Evolutionary conservation across 1,140 invertebrate species (phyloP).

Genomic region (Dysdera silvatica): DNA sequence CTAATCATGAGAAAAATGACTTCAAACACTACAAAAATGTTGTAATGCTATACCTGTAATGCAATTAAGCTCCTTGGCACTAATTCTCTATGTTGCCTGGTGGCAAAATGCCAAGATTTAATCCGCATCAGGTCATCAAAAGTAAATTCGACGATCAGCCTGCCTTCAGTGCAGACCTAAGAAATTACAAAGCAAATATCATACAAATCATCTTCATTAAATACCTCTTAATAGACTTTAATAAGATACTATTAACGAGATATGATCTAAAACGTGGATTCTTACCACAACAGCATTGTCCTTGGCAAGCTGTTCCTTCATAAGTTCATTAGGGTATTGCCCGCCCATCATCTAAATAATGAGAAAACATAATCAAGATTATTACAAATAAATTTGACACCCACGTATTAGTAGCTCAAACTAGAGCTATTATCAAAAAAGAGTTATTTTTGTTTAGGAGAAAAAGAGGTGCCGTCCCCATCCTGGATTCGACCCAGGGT

Average conservation of each 20-base stretch:
- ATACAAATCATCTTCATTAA: too few relatives aligned
- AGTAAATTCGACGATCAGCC: slow-evolving; percentile 93
- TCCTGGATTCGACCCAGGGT: too few relatives aligned
- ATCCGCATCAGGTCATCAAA: slow-evolving; percentile 98
- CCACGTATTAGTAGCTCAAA: too few relatives aligned
- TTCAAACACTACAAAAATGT: too few relatives aligned
- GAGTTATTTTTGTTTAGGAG: too few relatives aligned
- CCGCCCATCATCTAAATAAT: slow-evolving; percentile 25
- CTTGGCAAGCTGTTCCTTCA: slow-evolving; percentile 37
- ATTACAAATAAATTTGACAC: too few relatives aligned
- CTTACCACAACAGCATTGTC: slow-evolving; percentile 36
- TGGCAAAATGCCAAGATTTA: slow-evolving; percentile 96
- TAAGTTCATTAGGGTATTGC: slow-evolving; percentile 34
- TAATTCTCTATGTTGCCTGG: slow-evolving; percentile 83
- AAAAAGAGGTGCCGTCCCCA: too few relatives aligned
- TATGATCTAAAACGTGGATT: not conserved
- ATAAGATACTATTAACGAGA: not conserved
- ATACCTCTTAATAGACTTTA: not conserved
- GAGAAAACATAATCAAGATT: too few relatives aligned
- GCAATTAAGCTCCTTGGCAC: slow-evolving; percentile 61
- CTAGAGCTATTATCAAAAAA: too few relatives aligned
- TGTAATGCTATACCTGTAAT: slow-evolving; percentile 42
- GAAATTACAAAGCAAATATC: not conserved
- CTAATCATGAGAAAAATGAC: too few relatives aligned
- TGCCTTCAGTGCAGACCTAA: slow-evolving; percentile 66